Evolutionary conservation across 2,113 vertebrate species (phyloP).

Genomic region (Buteo buteo): DNA sequence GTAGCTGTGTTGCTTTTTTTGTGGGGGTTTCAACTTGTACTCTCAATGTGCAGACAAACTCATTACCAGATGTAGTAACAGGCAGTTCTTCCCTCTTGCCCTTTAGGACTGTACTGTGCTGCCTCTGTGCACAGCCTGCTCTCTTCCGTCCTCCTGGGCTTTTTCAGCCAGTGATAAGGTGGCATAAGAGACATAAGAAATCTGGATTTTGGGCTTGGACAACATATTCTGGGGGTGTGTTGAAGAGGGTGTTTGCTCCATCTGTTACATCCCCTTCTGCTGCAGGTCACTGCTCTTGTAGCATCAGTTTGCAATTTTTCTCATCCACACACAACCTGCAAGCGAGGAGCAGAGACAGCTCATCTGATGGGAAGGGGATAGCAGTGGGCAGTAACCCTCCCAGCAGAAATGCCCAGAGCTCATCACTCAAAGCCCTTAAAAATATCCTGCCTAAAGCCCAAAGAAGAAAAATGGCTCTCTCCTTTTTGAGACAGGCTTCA

Average conservation of each 20-base stretch:
- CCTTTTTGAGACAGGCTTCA: background rate
- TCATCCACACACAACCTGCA: background rate
- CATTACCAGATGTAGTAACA: background rate
- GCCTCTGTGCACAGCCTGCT: background rate
- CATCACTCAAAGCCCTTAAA: background rate
- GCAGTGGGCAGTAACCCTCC: background rate
- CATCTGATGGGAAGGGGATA: background rate
- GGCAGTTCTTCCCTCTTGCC: background rate
- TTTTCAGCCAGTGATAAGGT: background rate
- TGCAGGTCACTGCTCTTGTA: background rate
- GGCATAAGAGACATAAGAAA: background rate
- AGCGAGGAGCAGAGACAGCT: background rate
- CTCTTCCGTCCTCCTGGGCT: background rate
- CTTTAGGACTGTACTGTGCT: background rate
- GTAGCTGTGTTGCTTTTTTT: background rate
- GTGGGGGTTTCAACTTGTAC: background rate
- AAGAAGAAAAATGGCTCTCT: background rate
- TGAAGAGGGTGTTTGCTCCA: background rate
- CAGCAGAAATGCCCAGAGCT: background rate
- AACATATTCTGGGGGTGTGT: background rate
- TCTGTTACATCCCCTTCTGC: background rate
- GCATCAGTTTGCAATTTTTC: background rate
- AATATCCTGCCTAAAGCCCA: background rate
- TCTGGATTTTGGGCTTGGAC: background rate
- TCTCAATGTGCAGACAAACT: background rate